phyloP scores from a whole-genome alignment of 1,140 invertebrate species.

The Himalopsyche phryganea region DNA sequence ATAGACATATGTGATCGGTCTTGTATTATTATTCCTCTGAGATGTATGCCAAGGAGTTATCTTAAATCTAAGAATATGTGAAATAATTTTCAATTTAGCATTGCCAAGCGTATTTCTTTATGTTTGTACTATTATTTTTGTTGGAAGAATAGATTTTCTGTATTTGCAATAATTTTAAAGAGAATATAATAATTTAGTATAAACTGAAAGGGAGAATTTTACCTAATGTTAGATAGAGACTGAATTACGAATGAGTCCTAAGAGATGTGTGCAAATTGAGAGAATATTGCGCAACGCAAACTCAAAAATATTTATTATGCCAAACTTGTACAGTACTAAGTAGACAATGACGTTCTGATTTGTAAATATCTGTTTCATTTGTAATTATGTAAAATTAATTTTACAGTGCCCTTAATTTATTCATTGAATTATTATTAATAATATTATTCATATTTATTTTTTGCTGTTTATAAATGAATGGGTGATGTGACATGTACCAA shows the following conservation, averaged over 20 bases:
- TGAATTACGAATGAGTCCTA: slow-evolving; percentile 13
- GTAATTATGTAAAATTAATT: slow-evolving; percentile 9
- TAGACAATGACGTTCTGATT: slow-evolving; percentile 12
- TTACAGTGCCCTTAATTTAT: slow-evolving; percentile 20
- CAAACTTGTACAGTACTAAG: slow-evolving; percentile 21
- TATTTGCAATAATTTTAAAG: slow-evolving; percentile 12
- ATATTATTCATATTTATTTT: slow-evolving; percentile 13
- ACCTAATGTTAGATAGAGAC: slow-evolving; percentile 29
- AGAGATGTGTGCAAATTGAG: slow-evolving; percentile 4
- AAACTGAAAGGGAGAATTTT: slow-evolving; percentile 14
- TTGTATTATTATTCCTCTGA: no score
- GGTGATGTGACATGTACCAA: slow-evolving; percentile 15
- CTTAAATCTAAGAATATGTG: no score
- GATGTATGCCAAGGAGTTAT: no score
- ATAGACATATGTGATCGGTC: no score
- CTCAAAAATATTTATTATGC: slow-evolving; percentile 5
- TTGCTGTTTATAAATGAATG: slow-evolving; percentile 6
- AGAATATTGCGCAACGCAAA: background rate
- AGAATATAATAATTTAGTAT: slow-evolving; percentile 5
- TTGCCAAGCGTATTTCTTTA: no score
- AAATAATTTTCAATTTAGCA: no score
- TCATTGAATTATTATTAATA: slow-evolving; percentile 7
- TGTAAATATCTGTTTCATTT: slow-evolving; percentile 20
- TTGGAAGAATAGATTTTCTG: background rate
- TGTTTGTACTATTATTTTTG: no score